Evolutionary conservation across 2,888 invertebrate genomes (phyloP).

Genomic region (Chalcis sispes): DNA sequence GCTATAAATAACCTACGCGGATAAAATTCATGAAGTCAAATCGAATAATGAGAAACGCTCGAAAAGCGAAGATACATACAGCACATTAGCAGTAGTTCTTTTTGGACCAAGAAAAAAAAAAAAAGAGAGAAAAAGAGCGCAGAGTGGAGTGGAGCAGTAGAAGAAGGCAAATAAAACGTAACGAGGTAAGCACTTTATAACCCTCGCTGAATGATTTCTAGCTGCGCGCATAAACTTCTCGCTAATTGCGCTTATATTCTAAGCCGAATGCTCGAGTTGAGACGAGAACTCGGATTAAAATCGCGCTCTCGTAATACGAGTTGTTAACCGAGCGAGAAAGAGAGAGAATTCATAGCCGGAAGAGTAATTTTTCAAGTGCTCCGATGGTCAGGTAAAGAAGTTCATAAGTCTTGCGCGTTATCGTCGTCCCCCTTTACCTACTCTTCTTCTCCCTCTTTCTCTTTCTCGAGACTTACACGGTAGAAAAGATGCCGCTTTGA

Average conservation of each 20-base stretch:
- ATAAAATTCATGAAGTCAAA: no score
- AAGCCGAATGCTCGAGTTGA: no score
- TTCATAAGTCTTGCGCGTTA: constrained; percentile 17
- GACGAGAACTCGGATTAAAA: constrained; percentile 15
- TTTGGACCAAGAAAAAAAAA: neutral
- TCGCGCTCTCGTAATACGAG: neutral
- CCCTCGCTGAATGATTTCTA: no score
- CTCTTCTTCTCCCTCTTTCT: neutral
- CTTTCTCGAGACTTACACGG: neutral
- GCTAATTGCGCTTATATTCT: constrained; percentile 5
- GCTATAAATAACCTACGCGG: no score
- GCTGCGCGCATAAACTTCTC: neutral
- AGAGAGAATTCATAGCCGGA: neutral
- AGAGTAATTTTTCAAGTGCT: constrained; percentile 15
- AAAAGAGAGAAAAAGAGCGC: neutral
- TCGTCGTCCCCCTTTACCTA: neutral
- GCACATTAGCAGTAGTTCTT: no score
- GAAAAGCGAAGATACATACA: no score
- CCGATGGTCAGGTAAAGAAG: neutral
- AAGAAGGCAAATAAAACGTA: neutral
- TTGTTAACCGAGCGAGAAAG: constrained; percentile 8
- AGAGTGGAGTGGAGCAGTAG: neutral
- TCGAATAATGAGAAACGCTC: no score
- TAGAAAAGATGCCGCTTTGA: constrained; percentile 32
- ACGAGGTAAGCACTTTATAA: no score